These are phyloP conservation scores for Naso thynnoides DNA, from an alignment of 2,797 vertebrate genomes.

Conservation along the genomic window DNA sequence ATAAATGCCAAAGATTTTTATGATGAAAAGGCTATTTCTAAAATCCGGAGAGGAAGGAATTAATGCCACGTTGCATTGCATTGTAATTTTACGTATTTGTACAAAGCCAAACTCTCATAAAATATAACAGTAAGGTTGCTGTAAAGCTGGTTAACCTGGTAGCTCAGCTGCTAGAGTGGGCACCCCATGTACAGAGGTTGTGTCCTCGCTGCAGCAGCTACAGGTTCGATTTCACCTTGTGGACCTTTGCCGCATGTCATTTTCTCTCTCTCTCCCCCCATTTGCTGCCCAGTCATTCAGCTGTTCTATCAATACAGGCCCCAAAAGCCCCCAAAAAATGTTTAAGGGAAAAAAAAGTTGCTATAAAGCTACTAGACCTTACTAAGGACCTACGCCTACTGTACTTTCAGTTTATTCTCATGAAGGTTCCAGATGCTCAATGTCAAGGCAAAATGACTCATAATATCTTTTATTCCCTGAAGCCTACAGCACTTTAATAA, in stretches of 20 bases:
- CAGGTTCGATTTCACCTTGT: too few species aligned
- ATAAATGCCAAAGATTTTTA: constrained; percentile 8
- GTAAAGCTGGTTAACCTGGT: too few species aligned
- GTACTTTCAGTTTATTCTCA: neutral
- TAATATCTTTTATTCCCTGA: constrained; percentile 30
- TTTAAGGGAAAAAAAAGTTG: too few species aligned
- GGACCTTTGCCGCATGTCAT: too few species aligned
- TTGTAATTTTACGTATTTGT: constrained; percentile 10
- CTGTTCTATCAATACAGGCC: too few species aligned
- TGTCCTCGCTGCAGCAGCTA: too few species aligned
- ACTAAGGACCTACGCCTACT: neutral
- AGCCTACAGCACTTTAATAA: constrained; percentile 39
- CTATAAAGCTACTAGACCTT: constrained; percentile 2
- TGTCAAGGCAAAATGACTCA: constrained; percentile 36
- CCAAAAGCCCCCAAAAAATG: too few species aligned
- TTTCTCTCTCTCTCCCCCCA: too few species aligned
- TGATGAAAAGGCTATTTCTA: constrained; percentile 18
- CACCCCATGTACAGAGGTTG: too few species aligned
- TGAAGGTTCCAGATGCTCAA: constrained; percentile 18
- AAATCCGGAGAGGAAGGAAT: constrained; percentile 7
- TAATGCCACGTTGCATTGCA: neutral
- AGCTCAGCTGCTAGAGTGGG: too few species aligned
- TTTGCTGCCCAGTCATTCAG: too few species aligned
- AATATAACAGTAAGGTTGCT: neutral
- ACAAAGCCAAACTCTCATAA: neutral